These are phyloP conservation scores for Cyprinodon brontotheroides DNA, from an alignment of 2,113 vertebrate genomes.

Conservation along the genomic window DNA sequence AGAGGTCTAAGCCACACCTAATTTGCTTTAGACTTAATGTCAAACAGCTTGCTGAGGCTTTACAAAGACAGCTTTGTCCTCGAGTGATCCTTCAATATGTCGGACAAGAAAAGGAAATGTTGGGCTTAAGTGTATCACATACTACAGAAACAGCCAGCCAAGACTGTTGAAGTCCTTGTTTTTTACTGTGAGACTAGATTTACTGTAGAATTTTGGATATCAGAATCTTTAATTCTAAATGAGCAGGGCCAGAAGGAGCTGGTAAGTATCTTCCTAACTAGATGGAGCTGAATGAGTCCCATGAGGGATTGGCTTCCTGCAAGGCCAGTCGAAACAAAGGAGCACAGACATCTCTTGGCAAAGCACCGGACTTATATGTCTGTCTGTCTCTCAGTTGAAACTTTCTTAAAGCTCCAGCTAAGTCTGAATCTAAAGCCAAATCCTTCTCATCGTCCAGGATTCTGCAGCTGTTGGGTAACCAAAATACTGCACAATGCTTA, in stretches of 20 bases:
- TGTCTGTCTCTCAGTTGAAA: slow-evolving; percentile 48
- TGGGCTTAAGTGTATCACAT: background rate
- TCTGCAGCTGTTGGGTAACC: slow-evolving; percentile 60
- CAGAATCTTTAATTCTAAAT: slow-evolving; percentile 31
- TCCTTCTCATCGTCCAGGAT: slow-evolving; percentile 53
- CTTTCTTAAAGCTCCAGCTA: slow-evolving; percentile 52
- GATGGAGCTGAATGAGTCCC: slow-evolving; percentile 66
- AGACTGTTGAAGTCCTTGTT: slow-evolving; percentile 14
- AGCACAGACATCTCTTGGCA: slow-evolving; percentile 65
- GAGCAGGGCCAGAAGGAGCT: slow-evolving; percentile 49
- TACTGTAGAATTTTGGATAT: slow-evolving; percentile 15
- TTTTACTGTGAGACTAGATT: slow-evolving; percentile 14
- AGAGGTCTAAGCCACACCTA: slow-evolving; percentile 10
- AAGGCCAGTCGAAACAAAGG: slow-evolving; percentile 69
- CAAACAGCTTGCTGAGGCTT: slow-evolving; percentile 44
- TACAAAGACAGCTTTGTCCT: slow-evolving; percentile 44
- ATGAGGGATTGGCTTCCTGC: slow-evolving; percentile 71
- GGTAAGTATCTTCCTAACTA: slow-evolving; percentile 48
- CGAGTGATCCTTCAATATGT: slow-evolving; percentile 49
- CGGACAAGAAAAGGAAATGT: background rate
- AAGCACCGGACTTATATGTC: slow-evolving; percentile 70
- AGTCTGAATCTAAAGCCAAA: slow-evolving; percentile 50
- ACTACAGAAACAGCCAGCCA: background rate
- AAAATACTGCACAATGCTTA: slow-evolving; percentile 44
- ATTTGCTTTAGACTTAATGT: slow-evolving; percentile 34